Evolutionary conservation across 2,113 vertebrate species (phyloP), one percentile per base, ranked within the genome.

Genomic region (Melanostigma gelatinosum): DNA sequence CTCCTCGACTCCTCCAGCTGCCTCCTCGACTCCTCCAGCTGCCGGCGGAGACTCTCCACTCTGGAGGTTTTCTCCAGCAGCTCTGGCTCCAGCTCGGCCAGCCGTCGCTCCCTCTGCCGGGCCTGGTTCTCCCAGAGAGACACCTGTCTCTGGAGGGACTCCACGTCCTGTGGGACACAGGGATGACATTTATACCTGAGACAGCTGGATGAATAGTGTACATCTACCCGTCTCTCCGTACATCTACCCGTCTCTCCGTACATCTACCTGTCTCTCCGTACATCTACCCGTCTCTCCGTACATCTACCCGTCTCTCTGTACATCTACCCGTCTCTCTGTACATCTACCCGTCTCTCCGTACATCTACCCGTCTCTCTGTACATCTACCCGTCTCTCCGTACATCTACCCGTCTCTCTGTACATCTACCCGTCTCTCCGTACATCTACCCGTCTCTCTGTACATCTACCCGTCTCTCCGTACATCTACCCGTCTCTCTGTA

Each of bases 1-100:
- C 92, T 88, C 85, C 94, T 79, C 0, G 94, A 94, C 91, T 97
- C 96, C 54, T 97, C 96, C 75, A 97, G 94, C 52, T 95, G 93
- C 0, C 92, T 88, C 85, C 94, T 79, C 0, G 94, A 94, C 91
- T 97, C 96, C 54, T 97, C 34, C 91, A 97, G 94, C 91, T 96
- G 96, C 79, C 90, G 85, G 42, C 95, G 95, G 64, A 97, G 93
- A 61, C 94, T 91, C 0, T 89, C 94, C 84, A 94, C 83, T 70
- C 91, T 79, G 84, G 88, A 80, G 57, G 91, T 94, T 0, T 76
- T 89, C 80, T 97, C 96, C 40, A 94, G 92, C 4, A 95, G 92
- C 83, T 96, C 95, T 68, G 24, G 84, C 93, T 96, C 95, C 79
- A 97, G 92, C 79, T 94, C 94, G 0, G 93, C 91, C 83, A 97